Evolutionary conservation across 2,888 invertebrate genomes (phyloP).

Genomic region (Pterobdella sp.): DNA sequence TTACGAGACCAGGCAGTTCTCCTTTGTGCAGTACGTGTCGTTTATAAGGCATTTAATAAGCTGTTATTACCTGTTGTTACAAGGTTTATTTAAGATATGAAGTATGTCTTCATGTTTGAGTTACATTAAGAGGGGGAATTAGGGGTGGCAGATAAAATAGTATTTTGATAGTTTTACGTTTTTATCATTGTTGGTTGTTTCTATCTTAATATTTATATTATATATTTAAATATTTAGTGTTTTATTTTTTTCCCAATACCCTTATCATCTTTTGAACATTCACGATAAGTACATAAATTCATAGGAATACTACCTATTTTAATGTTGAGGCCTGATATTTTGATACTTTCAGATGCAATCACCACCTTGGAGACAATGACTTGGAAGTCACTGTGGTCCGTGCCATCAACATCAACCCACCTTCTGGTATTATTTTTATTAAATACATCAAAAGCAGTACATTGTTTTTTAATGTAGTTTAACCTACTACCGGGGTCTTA

Average conservation of each 20-base stretch:
- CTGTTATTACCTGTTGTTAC: too few relatives aligned
- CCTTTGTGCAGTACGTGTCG: slow-evolving; percentile 73
- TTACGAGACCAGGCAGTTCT: slow-evolving; percentile 75
- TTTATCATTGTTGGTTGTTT: too few relatives aligned
- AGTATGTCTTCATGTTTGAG: too few relatives aligned
- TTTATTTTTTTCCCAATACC: neutral
- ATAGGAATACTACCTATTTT: neutral
- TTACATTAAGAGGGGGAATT: too few relatives aligned
- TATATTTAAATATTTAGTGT: neutral
- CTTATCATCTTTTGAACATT: neutral
- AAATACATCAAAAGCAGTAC: too few relatives aligned
- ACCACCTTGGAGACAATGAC: slow-evolving; percentile 84
- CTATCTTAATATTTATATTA: too few relatives aligned
- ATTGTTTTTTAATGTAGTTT: too few relatives aligned
- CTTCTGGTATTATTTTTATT: slow-evolving; percentile 41
- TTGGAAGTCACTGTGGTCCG: slow-evolving; percentile 75
- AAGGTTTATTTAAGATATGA: too few relatives aligned
- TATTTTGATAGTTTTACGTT: too few relatives aligned
- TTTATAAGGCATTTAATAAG: too few relatives aligned
- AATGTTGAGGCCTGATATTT: neutral
- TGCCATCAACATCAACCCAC: slow-evolving; percentile 67
- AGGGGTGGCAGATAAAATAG: too few relatives aligned
- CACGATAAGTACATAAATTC: neutral
- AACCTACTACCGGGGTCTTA: too few relatives aligned
- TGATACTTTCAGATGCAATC: slow-evolving; percentile 61